Conservation (phyloP, 2,797 vertebrate genomes). For the Momotus momota region DNA sequence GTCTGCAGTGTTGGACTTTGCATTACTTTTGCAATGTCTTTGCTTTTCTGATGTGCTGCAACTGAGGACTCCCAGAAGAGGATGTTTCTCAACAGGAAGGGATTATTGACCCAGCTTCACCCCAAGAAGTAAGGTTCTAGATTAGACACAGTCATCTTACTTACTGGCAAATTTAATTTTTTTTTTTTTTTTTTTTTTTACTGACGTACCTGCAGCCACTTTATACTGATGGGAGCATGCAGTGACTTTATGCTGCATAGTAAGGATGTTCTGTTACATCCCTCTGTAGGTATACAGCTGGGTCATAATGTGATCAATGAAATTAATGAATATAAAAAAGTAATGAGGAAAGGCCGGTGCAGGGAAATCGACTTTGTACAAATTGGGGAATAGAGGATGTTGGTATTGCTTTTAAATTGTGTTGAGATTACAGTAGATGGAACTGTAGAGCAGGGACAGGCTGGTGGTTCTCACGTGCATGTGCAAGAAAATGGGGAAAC, state of each 20-base stretch:
- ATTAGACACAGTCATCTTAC: neutral
- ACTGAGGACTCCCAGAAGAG: neutral
- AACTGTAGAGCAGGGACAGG: neutral
- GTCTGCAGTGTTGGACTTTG: neutral
- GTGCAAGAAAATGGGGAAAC: neutral
- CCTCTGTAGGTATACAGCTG: neutral
- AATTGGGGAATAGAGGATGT: neutral
- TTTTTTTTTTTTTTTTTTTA: neutral
- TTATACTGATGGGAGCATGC: neutral
- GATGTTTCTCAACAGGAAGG: neutral
- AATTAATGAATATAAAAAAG: neutral
- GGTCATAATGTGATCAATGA: neutral
- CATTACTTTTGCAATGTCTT: neutral
- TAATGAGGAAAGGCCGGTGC: neutral
- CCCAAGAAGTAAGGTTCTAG: neutral
- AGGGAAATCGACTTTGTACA: neutral
- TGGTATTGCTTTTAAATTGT: neutral
- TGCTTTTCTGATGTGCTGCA: neutral
- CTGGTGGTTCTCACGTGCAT: neutral
- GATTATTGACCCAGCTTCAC: neutral
- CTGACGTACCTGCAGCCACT: neutral
- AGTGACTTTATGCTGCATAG: neutral
- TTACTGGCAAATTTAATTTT: neutral
- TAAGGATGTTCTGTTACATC: neutral
- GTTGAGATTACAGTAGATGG: neutral